A percentile compares a stretch with the other conserved stretches of the same genome.
phyloP scores from a whole-genome alignment of 2,797 vertebrate genomes.

The Chaetophractus vellerosus region DNA sequence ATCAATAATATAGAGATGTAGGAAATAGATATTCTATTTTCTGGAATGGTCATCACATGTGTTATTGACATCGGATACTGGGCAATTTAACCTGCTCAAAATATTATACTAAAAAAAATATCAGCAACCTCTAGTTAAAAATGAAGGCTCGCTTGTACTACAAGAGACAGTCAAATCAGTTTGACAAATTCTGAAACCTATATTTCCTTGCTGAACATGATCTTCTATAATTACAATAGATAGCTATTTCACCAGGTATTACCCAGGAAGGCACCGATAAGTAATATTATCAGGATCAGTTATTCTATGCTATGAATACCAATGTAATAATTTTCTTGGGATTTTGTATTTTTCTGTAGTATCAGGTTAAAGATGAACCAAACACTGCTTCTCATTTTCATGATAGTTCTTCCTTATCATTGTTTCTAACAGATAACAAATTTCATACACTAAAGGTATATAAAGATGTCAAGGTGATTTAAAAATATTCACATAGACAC shows the following conservation, averaged over 20 bases:
- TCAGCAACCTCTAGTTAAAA: conserved; percentile 37
- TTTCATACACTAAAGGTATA: conserved; percentile 41
- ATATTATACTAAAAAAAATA: conserved; percentile 32
- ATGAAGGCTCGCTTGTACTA: conserved; percentile 40
- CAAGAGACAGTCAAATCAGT: conserved; percentile 59
- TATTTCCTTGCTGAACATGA: conserved; percentile 54
- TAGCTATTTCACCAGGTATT: conserved; percentile 19
- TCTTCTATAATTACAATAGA: conserved; percentile 37
- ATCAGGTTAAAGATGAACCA: conserved; percentile 46
- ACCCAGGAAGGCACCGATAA: background rate
- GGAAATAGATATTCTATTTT: conserved; percentile 29
- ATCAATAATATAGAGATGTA: background rate
- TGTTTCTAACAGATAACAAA: conserved; percentile 67
- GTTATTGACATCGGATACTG: conserved; percentile 28
- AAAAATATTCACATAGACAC: background rate
- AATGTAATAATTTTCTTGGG: conserved; percentile 17
- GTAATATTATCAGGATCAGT: background rate
- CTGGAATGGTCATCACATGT: background rate
- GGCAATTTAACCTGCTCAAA: conserved; percentile 34
- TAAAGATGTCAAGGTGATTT: conserved; percentile 60
- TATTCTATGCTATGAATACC: conserved; percentile 27
- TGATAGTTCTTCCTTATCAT: background rate
- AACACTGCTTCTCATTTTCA: background rate
- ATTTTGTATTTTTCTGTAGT: conserved; percentile 58
- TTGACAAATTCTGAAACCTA: background rate